Evolutionary conservation across 2,888 invertebrate species (phyloP).

Genomic region (Andrena praecox): DNA sequence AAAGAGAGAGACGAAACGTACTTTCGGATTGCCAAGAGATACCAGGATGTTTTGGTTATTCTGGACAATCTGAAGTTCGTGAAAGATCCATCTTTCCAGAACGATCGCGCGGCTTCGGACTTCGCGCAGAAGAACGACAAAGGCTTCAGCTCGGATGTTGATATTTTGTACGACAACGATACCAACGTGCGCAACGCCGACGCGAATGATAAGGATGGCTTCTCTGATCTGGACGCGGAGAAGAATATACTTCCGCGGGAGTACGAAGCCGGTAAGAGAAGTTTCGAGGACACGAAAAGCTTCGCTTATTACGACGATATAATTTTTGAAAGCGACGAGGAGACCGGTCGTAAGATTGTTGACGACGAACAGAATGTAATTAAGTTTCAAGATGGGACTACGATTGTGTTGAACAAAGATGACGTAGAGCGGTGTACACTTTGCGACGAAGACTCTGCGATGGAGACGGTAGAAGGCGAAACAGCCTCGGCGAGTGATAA

Average conservation of each 20-base stretch:
- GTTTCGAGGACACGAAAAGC: conserved; percentile 39
- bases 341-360: conserved; percentile 44
- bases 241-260: conserved; percentile 10
- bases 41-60: conserved; percentile 81
- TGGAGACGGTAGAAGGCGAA: not conserved
- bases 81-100: conserved; percentile 19
- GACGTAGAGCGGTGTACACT: conserved; percentile 20
- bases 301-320: conserved; percentile 21
- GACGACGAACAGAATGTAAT: conserved; percentile 68
- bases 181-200: not conserved
- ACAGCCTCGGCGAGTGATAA: not conserved
- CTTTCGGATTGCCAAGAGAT: conserved; percentile 82
- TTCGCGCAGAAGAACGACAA: not conserved
- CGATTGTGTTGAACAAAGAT: conserved; percentile 35
- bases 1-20: conserved; percentile 85
- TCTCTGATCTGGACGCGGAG: conserved; percentile 26
- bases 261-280: not conserved
- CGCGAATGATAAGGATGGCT: conserved; percentile 16
- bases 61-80: conserved; percentile 66
- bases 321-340: conserved; percentile 60
- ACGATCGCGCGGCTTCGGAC: not conserved
- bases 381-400: conserved; percentile 50
- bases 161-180: not conserved
- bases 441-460: not conserved
- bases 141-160: not conserved